Evolutionary conservation across 2,888 invertebrate species (phyloP).

Genomic region (Drosophila anomelani): DNA sequence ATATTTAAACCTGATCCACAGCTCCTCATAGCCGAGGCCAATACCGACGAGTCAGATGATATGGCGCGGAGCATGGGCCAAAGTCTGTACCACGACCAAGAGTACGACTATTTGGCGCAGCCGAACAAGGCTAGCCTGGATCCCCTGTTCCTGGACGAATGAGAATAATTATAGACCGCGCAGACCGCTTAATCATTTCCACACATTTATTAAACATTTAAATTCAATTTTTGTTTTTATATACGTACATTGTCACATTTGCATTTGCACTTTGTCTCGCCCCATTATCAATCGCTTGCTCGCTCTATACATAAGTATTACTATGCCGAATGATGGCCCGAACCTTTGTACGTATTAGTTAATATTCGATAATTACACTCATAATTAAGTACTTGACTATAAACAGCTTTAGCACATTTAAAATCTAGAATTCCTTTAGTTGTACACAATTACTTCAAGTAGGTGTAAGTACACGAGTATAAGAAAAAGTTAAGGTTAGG

Average conservation of each 20-base stretch:
- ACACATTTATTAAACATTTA: constrained; percentile 81
- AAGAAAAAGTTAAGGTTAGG: constrained; percentile 47
- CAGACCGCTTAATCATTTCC: constrained; percentile 54
- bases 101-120: constrained; percentile 33
- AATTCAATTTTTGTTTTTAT: constrained; percentile 71
- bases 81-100: constrained; percentile 38
- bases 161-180: constrained; percentile 6
- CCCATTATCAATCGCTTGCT: constrained; percentile 42
- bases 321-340: constrained; percentile 38
- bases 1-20: constrained; percentile 7
- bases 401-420: constrained; percentile 75
- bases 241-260: constrained; percentile 64
- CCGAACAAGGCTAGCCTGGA: constrained; percentile 57
- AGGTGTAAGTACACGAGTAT: constrained; percentile 67
- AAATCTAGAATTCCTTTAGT: constrained; percentile 65
- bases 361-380: constrained; percentile 65
- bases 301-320: constrained; percentile 38
- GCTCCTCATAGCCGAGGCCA: constrained; percentile 76
- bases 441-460: constrained; percentile 74
- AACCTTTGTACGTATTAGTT: constrained; percentile 65
- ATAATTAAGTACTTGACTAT: constrained; percentile 71
- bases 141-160: constrained; percentile 57
- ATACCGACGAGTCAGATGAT: constrained; percentile 65
- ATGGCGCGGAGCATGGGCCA: constrained; percentile 56
- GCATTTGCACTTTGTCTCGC: constrained; percentile 49